A percentile compares a stretch with the other conserved stretches of the same genome.
phyloP scores from a whole-genome alignment of 2,888 invertebrate genomes.

The Hirudinaria manillensis region DNA sequence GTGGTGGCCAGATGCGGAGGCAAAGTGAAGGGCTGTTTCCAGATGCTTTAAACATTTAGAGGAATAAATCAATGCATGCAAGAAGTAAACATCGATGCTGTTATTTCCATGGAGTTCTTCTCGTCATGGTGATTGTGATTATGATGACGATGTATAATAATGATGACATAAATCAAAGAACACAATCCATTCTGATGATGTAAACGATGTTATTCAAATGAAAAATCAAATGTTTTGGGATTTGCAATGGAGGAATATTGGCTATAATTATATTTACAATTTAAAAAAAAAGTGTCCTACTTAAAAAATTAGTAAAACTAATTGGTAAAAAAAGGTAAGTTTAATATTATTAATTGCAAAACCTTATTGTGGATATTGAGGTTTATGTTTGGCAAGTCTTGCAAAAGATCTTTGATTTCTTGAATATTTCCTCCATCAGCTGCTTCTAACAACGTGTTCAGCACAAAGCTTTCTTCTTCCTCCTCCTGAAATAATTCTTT shows the following conservation, averaged over 20 bases:
- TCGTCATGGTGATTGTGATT: neutral
- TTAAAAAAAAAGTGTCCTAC: neutral
- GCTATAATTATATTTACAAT: neutral
- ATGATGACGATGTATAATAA: neutral
- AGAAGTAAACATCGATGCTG: neutral
- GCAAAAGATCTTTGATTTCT: slow-evolving; percentile 19
- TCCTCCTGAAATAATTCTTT: slow-evolving; percentile 14
- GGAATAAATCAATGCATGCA: neutral
- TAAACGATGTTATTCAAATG: neutral
- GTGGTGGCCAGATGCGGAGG: slow-evolving; percentile 29
- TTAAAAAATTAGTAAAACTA: neutral
- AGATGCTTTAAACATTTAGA: slow-evolving; percentile 42
- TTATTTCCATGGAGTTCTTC: neutral
- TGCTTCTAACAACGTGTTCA: slow-evolving; percentile 9
- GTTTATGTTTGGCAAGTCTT: slow-evolving; percentile 8
- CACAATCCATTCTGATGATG: too few relatives aligned
- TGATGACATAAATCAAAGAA: neutral
- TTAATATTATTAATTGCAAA: neutral
- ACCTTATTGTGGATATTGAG: slow-evolving; percentile 20
- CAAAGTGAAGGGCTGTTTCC: slow-evolving; percentile 32
- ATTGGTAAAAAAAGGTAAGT: neutral
- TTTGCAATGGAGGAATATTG: neutral
- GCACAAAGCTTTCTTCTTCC: slow-evolving; percentile 17
- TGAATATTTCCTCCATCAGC: slow-evolving; percentile 25
- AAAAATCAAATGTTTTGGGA: neutral